phyloP scores from a whole-genome alignment of 2,888 invertebrate species.

The Orthosia gothica region DNA sequence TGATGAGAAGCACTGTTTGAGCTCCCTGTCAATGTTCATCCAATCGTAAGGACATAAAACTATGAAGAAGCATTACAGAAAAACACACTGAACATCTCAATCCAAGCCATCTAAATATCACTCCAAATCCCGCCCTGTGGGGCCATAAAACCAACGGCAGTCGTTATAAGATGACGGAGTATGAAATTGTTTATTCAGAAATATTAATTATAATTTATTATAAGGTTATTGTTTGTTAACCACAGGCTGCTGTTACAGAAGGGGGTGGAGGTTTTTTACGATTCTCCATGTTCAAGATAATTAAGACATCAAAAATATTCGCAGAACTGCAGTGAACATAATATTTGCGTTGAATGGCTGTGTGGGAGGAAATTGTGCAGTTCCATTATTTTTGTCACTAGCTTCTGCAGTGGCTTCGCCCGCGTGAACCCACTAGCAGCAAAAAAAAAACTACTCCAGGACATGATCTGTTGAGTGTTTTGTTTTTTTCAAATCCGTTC shows the following conservation, averaged over 20 bases:
- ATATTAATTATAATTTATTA: conserved; percentile 79
- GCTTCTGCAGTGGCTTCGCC: no score
- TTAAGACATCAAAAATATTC: conserved; percentile 82
- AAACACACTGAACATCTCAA: conserved; percentile 18
- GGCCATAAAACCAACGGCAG: conserved; percentile 52
- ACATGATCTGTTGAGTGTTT: no score
- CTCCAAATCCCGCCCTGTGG: conserved; percentile 36
- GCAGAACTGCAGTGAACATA: conserved; percentile 69
- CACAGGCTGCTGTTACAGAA: conserved; percentile 65
- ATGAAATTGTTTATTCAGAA: conserved; percentile 73
- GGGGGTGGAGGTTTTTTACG: conserved; percentile 70
- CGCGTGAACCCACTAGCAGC: no score
- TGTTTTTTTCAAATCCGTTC: no score
- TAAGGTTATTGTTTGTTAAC: conserved; percentile 82
- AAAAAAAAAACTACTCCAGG: no score
- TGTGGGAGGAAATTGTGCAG: conserved; percentile 47
- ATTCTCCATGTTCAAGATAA: conserved; percentile 71
- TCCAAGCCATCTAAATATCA: conserved; percentile 18
- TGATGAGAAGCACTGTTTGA: no score
- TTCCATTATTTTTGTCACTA: conserved; percentile 49
- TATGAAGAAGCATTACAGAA: not conserved
- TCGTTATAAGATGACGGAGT: conserved; percentile 45
- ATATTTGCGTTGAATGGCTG: conserved; percentile 43
- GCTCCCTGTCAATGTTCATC: not conserved
- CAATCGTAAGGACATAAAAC: not conserved